Evolutionary conservation across 1,140 invertebrate species (phyloP).

Genomic region (Ectropis grisescens): DNA sequence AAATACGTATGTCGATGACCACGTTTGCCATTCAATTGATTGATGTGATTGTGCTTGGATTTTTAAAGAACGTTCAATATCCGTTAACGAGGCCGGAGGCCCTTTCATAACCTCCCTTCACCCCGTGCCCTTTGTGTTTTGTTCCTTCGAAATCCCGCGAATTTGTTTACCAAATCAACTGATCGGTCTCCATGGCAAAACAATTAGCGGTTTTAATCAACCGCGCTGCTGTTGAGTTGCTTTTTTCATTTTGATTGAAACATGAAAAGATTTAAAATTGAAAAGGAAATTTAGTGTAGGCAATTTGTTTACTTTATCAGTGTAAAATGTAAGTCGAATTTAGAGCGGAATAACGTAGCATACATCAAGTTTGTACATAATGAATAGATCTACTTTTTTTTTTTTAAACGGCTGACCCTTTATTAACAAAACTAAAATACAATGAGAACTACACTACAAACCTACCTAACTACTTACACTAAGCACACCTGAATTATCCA

Average conservation of each 20-base stretch:
- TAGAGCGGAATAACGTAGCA: no score
- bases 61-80: constrained; percentile 27
- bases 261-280: constrained; percentile 11
- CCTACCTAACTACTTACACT: no score
- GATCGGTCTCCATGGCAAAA: constrained; percentile 12
- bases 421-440: no score
- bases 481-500: no score
- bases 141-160: constrained; percentile 12
- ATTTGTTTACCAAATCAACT: constrained; percentile 22
- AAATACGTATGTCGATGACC: no score
- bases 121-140: constrained; percentile 12
- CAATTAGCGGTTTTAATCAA: constrained; percentile 24
- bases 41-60: constrained; percentile 30
- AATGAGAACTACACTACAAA: no score
- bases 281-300: no score
- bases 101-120: background rate
- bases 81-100: constrained; percentile 25
- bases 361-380: no score
- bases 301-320: no score
- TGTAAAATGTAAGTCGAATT: no score
- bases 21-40: constrained; percentile 22
- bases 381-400: no score
- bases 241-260: constrained; percentile 16
- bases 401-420: no score
- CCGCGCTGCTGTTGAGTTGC: constrained; percentile 17